Conservation (phyloP, 2,113 vertebrate genomes). For the Epinephelus cyanopodus region DNA sequence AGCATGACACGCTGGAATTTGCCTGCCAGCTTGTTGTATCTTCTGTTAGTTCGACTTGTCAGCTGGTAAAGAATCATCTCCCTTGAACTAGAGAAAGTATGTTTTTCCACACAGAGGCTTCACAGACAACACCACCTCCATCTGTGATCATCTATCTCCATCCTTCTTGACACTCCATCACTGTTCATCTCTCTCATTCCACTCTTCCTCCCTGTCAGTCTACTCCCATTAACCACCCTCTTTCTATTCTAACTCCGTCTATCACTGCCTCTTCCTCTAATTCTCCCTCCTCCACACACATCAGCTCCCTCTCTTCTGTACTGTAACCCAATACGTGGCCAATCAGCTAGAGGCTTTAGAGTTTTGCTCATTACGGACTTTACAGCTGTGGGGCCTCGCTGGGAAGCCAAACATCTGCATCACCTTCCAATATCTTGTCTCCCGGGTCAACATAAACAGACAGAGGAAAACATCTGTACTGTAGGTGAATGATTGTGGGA, state of each 20-base stretch:
- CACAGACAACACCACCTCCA: constrained; percentile 37
- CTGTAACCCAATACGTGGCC: constrained; percentile 70
- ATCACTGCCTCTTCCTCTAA: constrained; percentile 40
- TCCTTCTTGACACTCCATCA: constrained; percentile 8
- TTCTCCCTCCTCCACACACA: constrained; percentile 40
- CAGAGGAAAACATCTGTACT: constrained; percentile 65
- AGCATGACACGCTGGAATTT: not conserved
- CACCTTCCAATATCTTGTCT: constrained; percentile 74
- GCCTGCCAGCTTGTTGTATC: not conserved
- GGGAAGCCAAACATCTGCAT: constrained; percentile 75
- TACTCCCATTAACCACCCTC: constrained; percentile 37
- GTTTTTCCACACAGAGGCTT: constrained; percentile 35
- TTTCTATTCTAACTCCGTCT: constrained; percentile 31
- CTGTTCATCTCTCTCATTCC: constrained; percentile 14
- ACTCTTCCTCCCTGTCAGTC: constrained; percentile 51
- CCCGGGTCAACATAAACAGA: constrained; percentile 60
- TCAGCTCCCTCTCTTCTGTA: constrained; percentile 47
- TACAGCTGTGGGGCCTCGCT: constrained; percentile 70
- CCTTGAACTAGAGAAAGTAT: constrained; percentile 14
- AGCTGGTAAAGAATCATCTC: constrained; percentile 28
- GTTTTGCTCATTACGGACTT: constrained; percentile 67
- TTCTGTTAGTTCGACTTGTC: constrained; percentile 13
- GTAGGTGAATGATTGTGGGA: constrained; percentile 69
- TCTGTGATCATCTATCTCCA: constrained; percentile 37
- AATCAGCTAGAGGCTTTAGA: constrained; percentile 69